Evolutionary conservation across 35 echinoderm and acorn worm species (phyloP).

Genomic region (Ptychodera flava): DNA sequence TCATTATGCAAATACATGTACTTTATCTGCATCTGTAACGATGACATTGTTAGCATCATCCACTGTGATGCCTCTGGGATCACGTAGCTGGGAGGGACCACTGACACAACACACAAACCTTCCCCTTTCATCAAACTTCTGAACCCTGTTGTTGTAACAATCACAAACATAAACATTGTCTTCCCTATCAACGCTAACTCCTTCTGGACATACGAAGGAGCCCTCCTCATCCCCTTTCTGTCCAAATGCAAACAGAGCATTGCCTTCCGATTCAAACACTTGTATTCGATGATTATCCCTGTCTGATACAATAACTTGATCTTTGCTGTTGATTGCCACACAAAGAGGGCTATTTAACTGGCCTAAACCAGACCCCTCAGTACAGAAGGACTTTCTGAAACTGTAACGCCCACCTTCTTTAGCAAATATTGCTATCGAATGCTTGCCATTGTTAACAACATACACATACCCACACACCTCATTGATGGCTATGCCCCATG

Average conservation of each 20-base stretch:
- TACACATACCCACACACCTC: neutral
- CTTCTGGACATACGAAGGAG: neutral
- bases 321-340: neutral
- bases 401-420: neutral
- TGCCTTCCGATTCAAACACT: neutral
- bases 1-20: too few species aligned
- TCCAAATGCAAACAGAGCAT: neutral
- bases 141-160: neutral
- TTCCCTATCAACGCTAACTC: neutral
- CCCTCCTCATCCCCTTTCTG: neutral
- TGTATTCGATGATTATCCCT: neutral
- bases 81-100: too few species aligned
- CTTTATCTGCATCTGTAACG: too few species aligned
- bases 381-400: neutral
- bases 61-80: too few species aligned
- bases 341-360: neutral
- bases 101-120: neutral
- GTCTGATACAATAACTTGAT: neutral
- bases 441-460: neutral
- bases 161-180: neutral
- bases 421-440: neutral
- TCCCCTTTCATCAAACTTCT: neutral
- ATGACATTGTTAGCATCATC: too few species aligned
- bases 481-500: neutral
- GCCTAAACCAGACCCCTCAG: neutral